phyloP scores from a whole-genome alignment of 2,888 invertebrate species.

The Philopedon plagiatum region DNA sequence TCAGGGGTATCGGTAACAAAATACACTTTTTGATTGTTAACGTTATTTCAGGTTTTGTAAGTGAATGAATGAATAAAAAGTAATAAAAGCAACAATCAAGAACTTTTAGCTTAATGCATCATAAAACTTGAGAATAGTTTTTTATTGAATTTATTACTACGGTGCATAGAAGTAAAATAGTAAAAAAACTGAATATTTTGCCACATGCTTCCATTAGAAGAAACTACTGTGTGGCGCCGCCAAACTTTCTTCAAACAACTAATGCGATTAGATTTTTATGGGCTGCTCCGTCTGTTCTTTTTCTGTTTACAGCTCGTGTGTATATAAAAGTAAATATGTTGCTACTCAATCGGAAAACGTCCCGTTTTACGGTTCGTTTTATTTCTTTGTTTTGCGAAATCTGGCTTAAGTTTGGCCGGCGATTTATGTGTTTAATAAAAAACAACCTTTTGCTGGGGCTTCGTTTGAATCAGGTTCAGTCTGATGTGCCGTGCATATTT shows the following conservation, averaged over 20 bases:
- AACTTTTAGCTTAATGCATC: not conserved
- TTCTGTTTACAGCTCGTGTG: slow-evolving; percentile 64
- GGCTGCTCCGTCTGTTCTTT: slow-evolving; percentile 65
- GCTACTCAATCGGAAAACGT: slow-evolving; percentile 55
- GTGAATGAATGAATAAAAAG: too few relatives aligned
- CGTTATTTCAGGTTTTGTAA: too few relatives aligned
- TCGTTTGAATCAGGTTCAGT: slow-evolving; percentile 6
- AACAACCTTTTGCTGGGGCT: slow-evolving; percentile 26
- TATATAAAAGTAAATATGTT: slow-evolving; percentile 62
- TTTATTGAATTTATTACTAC: not conserved
- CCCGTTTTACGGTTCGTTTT: slow-evolving; percentile 47
- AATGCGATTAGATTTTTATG: slow-evolving; percentile 70
- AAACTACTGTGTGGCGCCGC: slow-evolving; percentile 59
- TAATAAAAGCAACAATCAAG: too few relatives aligned
- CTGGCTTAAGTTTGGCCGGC: slow-evolving; percentile 38
- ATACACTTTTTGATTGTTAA: too few relatives aligned
- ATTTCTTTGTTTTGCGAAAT: slow-evolving; percentile 50
- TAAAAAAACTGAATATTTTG: not conserved
- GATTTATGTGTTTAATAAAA: slow-evolving; percentile 48
- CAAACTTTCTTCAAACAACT: slow-evolving; percentile 62
- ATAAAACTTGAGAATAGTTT: not conserved
- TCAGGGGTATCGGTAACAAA: too few relatives aligned
- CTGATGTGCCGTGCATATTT: not conserved
- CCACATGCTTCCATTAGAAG: slow-evolving; percentile 5
- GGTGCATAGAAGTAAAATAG: not conserved